Percentiles rank a stretch among this genome's conserved stretches.
These are phyloP conservation scores for Agrochola lychnidis DNA, from an alignment of 2,888 invertebrate species.

Conservation along the genomic window DNA sequence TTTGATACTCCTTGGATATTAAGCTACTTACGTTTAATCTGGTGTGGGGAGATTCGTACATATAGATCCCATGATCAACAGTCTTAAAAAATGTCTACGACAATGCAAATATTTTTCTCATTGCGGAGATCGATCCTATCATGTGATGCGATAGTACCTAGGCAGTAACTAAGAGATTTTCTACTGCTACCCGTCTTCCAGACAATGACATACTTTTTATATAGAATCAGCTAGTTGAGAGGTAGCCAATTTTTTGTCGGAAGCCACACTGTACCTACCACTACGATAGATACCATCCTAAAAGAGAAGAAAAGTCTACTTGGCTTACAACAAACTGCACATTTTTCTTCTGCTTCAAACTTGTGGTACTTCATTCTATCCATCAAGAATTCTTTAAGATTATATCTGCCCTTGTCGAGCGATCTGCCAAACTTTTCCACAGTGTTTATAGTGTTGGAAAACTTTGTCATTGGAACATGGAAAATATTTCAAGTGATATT, in stretches of 20 bases:
- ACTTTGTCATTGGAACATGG: constrained; percentile 12
- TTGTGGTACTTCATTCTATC: constrained; percentile 1
- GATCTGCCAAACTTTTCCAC: constrained; percentile 18
- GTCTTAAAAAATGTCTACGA: neutral
- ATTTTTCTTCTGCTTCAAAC: constrained; percentile 4
- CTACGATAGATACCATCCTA: neutral
- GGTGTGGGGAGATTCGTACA: neutral
- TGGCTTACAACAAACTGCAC: neutral
- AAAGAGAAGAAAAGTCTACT: neutral
- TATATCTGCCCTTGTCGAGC: neutral
- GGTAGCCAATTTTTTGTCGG: constrained; percentile 4
- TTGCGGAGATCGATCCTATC: neutral
- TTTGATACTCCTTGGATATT: constrained; percentile 28
- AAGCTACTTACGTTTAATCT: neutral
- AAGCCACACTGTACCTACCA: neutral
- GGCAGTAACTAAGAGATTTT: neutral
- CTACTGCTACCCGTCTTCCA: neutral
- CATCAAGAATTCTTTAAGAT: constrained; percentile 19
- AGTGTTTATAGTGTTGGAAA: constrained; percentile 24
- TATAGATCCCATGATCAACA: neutral
- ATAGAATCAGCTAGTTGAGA: constrained; percentile 12
- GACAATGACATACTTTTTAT: constrained; percentile 5
- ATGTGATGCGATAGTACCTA: neutral
- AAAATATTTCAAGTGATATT: constrained; percentile 2
- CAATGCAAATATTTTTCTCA: neutral